Conservation (phyloP, 1,140 invertebrate species). For the Drosophila guanche region DNA sequence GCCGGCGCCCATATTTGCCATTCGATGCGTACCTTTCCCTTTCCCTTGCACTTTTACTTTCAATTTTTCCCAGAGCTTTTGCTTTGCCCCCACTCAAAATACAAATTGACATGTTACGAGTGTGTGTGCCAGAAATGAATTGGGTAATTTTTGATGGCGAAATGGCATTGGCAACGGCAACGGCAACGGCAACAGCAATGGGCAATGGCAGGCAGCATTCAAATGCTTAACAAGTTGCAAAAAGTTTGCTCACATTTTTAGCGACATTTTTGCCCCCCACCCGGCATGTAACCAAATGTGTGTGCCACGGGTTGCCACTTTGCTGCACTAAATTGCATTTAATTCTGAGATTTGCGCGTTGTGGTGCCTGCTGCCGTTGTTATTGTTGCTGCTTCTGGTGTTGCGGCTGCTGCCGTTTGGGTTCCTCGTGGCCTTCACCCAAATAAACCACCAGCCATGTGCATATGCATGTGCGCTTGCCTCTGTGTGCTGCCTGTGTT, state of each 20-base stretch:
- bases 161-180: conserved; percentile 1
- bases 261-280: conserved; percentile 9
- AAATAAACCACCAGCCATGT: conserved; percentile 60
- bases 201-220: conserved; percentile 25
- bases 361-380: conserved; percentile 31
- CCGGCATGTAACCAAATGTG: conserved; percentile 48
- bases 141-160: conserved; percentile 67
- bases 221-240: conserved; percentile 32
- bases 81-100: conserved; percentile 10
- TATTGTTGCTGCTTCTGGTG: conserved; percentile 16
- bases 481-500: conserved; percentile 46
- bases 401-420: conserved; percentile 30
- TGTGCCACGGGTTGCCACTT: conserved; percentile 65
- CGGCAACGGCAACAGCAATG: too few relatives aligned
- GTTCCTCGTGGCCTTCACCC: conserved; percentile 64
- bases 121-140: conserved; percentile 67
- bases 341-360: conserved; percentile 74
- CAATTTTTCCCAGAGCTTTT: conserved; percentile 19
- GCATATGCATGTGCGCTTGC: conserved; percentile 27
- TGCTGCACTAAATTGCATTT: conserved; percentile 80
- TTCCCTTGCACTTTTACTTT: background rate
- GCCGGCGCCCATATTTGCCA: conserved; percentile 13
- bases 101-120: conserved; percentile 74
- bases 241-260: conserved; percentile 53
- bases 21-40: conserved; percentile 3